A percentile compares a stretch with the other conserved stretches of the same genome.
Conservation (phyloP, 2,797 vertebrate species). For the Rhynchonycteris naso region DNA sequence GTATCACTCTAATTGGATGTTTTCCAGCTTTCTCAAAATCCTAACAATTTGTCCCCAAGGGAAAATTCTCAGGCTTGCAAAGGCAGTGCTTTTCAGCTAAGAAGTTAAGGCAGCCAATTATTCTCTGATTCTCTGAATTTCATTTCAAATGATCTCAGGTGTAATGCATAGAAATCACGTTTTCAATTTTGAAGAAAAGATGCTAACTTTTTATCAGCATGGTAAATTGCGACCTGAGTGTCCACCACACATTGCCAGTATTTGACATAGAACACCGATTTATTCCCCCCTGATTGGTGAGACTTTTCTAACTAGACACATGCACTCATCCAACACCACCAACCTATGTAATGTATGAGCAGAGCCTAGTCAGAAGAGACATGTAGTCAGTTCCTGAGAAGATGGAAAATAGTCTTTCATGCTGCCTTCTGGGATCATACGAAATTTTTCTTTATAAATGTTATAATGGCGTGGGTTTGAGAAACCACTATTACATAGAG, state of each 20-base stretch:
- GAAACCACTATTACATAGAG: background rate
- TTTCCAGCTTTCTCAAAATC: background rate
- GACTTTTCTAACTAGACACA: background rate
- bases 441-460: background rate
- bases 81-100: background rate
- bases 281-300: background rate
- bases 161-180: background rate
- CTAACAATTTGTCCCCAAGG: background rate
- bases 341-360: background rate
- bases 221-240: background rate
- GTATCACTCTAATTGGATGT: background rate
- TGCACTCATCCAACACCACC: background rate
- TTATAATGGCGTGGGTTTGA: background rate
- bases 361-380: background rate
- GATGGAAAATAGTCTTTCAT: background rate
- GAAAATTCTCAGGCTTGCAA: background rate
- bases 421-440: background rate
- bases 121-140: slow-evolving; percentile 41
- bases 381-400: background rate
- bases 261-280: background rate
- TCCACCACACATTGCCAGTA: background rate
- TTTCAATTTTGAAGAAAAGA: slow-evolving; percentile 32
- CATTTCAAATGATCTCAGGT: background rate
- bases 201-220: background rate
- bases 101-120: background rate